A percentile compares a stretch with the other conserved stretches of the same genome.
Conservation (phyloP, 2,113 vertebrate species). For the Junco hyemalis region DNA sequence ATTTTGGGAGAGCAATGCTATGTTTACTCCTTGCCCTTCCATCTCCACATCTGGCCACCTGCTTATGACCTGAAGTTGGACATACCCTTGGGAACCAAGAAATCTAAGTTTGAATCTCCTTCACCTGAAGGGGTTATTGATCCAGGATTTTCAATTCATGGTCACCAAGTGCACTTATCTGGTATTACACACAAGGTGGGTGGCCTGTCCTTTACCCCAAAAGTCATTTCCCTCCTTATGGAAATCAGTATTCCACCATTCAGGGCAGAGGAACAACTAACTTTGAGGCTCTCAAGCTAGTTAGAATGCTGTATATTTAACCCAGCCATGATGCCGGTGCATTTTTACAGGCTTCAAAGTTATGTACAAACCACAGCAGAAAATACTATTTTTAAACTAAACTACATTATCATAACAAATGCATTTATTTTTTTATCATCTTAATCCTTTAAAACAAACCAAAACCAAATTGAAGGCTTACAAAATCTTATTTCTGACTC, state of each 20-base stretch:
- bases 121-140: background rate
- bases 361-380: background rate
- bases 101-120: background rate
- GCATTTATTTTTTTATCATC: background rate
- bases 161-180: background rate
- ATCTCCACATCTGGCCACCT: background rate
- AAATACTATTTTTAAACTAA: background rate
- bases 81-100: background rate
- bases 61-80: background rate
- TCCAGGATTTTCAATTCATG: background rate
- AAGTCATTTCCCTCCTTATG: background rate
- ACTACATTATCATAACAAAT: background rate
- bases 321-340: fast-evolving
- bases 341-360: background rate
- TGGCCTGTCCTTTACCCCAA: background rate
- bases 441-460: background rate
- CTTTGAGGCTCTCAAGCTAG: background rate
- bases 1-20: background rate
- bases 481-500: background rate
- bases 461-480: background rate
- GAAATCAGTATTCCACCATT: background rate
- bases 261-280: background rate
- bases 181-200: too few species aligned
- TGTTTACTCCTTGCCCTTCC: background rate
- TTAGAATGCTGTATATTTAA: background rate